A percentile compares a stretch with the other conserved stretches of the same genome.
Conservation (phyloP, 2,113 vertebrate genomes). For the Gobio gobio region DNA sequence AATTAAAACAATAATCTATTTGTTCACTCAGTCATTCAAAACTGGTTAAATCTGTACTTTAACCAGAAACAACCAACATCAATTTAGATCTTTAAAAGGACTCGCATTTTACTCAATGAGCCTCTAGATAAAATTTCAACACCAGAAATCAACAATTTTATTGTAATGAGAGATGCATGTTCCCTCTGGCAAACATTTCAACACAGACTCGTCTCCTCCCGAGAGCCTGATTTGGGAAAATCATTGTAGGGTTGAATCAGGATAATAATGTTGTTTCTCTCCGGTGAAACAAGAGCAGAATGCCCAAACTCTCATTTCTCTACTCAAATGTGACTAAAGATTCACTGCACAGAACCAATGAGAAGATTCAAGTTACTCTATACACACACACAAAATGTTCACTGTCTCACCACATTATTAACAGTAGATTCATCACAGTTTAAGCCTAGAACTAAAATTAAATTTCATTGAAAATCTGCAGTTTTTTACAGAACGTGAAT, state of each 20-base stretch:
- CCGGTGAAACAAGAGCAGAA: background rate
- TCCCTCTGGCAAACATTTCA: background rate
- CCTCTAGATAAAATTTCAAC: background rate
- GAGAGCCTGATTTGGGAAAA: background rate
- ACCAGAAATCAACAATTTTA: background rate
- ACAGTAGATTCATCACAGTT: background rate
- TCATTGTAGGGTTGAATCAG: background rate
- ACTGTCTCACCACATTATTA: background rate
- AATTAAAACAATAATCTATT: too few relatives aligned
- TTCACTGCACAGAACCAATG: background rate
- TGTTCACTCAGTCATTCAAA: too few relatives aligned
- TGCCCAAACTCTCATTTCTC: background rate
- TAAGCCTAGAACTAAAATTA: background rate
- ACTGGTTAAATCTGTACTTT: background rate
- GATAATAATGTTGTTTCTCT: background rate
- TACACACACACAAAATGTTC: background rate
- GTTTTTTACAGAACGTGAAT: background rate
- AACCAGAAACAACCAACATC: background rate
- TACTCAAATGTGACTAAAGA: constrained; percentile 23
- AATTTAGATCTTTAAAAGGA: background rate
- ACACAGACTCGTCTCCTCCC: background rate
- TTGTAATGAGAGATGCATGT: background rate
- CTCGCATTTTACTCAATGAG: background rate
- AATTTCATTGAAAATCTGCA: background rate
- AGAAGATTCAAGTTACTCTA: background rate